Conservation (phyloP, 1,140 invertebrate genomes). For the Muscidifurax raptorellus region DNA sequence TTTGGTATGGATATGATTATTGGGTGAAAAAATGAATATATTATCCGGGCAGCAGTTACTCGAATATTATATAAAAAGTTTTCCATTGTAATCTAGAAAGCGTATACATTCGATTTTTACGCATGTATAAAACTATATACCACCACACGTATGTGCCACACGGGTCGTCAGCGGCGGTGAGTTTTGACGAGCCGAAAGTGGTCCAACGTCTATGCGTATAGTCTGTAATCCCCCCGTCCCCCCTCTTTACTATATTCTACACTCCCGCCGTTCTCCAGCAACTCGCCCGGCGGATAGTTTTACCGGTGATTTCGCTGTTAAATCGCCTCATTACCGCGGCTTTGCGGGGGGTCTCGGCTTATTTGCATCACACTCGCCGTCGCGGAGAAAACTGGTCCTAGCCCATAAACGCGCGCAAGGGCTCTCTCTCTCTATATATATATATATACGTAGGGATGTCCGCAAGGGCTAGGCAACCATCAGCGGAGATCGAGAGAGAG, state of each 20-base stretch:
- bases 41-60: no score
- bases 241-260: slow-evolving; percentile 52
- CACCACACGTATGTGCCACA: neutral
- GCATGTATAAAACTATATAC: no score
- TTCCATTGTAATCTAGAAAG: no score
- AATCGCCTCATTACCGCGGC: slow-evolving; percentile 73
- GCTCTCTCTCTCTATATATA: neutral
- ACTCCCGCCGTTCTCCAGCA: neutral
- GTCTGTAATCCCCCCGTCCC: slow-evolving; percentile 10
- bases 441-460: neutral
- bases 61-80: no score
- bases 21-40: no score
- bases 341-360: slow-evolving; percentile 71
- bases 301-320: slow-evolving; percentile 71
- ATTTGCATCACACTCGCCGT: slow-evolving; percentile 69
- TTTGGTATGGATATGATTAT: no score
- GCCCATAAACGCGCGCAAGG: slow-evolving; percentile 36
- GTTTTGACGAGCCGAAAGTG: slow-evolving; percentile 59
- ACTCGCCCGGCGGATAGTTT: slow-evolving; percentile 61
- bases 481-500: slow-evolving; percentile 42
- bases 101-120: no score
- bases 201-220: neutral
- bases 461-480: neutral
- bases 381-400: slow-evolving; percentile 66
- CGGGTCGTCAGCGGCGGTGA: slow-evolving; percentile 51